Conservation (phyloP, 2,888 invertebrate genomes). For the Tetranychus piercei region DNA sequence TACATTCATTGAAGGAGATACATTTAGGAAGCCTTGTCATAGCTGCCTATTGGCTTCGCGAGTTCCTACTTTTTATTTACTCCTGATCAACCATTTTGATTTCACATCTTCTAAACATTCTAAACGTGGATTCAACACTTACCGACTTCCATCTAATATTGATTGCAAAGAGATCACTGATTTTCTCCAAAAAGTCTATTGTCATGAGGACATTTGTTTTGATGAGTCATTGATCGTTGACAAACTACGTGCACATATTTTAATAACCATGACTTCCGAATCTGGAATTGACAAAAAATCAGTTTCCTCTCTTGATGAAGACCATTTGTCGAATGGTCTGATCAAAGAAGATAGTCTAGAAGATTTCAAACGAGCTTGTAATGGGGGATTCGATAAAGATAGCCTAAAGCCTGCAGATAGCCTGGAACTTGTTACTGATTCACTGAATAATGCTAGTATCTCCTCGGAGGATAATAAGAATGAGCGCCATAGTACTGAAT, state of each 20-base stretch:
- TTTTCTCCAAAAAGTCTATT: constrained; percentile 24
- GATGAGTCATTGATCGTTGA: constrained; percentile 9
- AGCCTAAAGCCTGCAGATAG: constrained; percentile 5
- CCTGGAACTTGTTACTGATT: constrained; percentile 8
- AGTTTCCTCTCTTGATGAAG: not conserved
- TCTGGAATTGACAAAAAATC: not conserved
- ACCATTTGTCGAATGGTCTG: constrained; percentile 21
- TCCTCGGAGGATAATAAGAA: constrained; percentile 6
- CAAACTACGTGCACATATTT: not conserved
- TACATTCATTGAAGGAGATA: constrained; percentile 19
- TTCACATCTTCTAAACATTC: not conserved
- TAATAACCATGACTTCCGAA: not conserved
- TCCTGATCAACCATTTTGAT: constrained; percentile 21
- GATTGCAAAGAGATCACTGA: not conserved
- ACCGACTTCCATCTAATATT: not conserved
- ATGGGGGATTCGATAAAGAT: not conserved
- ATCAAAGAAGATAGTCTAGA: constrained; percentile 6
- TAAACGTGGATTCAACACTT: not conserved
- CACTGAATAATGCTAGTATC: constrained; percentile 8
- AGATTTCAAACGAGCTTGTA: not conserved
- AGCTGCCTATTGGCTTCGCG: constrained; percentile 14
- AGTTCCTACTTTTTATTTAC: constrained; percentile 23
- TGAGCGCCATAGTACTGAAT: constrained; percentile 3
- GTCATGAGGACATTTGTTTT: constrained; percentile 25
- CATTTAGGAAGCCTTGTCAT: constrained; percentile 16